Base-by-base conservation (phyloP, 1,140 invertebrate species). In the Diorhabda carinulata region DNA sequence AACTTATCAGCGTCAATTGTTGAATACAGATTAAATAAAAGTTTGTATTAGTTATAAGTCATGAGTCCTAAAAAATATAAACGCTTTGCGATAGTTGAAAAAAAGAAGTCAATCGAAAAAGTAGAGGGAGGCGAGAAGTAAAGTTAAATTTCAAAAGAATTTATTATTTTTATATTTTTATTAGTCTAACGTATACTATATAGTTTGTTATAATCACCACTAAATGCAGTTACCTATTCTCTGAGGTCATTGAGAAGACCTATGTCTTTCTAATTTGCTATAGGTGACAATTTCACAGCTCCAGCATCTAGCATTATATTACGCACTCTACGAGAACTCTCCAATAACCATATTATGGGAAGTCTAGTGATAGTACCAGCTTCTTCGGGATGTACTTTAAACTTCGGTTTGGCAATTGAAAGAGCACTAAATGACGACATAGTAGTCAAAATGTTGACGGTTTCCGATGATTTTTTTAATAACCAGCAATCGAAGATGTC, bases 271-370 rank as follows among this genome's bases (percentile, higher is more conserved):
- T 25, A 25, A 25, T 25, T 25, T 69, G 68, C 67, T 69, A 7
- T 67, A 80, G 79, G 80, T 62, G 74, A 78, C 7, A 60, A 74
- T 42, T 76, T 70, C n/a, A 86, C 85, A n/a, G 83, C 88, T 7
- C 79, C 84, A n/a, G 79, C 80, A 10, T 64, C 80, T 47, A 85
- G 88, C 25, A 57, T 75, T 42, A 77, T 81, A 57, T 77, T 86
- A 47, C 80, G 81, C 47, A 85, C 85, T 3, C 81, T 89, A 7
- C 77, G 82, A 74, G 81, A 87, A 58, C 76, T 88, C 41, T 80
- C 77, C 3, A 66, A 68, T 6, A 81, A 78, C 40, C 70, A 73
- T 63, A 60, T 60, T 41, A 71, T 57, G 57, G 81, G 81, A n/a
- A 74, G 79, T 47, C 67, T 81, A 40, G 62, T 81, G 52, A 78